Evolutionary conservation across 2,113 vertebrate species (phyloP).

Genomic region (Hyaena hyaena): DNA sequence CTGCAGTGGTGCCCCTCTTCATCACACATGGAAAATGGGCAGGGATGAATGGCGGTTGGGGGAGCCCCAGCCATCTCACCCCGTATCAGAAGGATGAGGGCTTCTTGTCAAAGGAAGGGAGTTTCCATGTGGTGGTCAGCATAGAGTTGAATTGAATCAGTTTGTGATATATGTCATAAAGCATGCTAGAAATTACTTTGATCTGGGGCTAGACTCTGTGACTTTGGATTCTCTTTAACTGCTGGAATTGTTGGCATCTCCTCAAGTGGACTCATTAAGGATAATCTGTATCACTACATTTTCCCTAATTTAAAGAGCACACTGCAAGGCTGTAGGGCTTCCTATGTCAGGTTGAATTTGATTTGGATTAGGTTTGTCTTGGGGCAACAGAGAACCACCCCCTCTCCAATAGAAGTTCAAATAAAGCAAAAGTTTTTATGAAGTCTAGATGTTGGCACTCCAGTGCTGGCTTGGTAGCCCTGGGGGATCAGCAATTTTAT

Average conservation of each 20-base stretch:
- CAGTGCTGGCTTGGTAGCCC: neutral
- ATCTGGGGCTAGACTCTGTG: neutral
- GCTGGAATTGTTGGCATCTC: neutral
- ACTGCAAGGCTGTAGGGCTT: neutral
- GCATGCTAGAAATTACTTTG: neutral
- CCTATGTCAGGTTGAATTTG: neutral
- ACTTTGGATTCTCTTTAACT: neutral
- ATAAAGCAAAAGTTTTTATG: neutral
- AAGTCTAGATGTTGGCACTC: too few relatives aligned
- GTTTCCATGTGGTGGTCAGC: neutral
- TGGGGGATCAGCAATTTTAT: rapidly evolving
- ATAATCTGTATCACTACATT: neutral
- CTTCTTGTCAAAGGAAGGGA: neutral
- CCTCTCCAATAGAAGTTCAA: neutral
- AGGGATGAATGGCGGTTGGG: neutral
- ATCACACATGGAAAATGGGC: neutral
- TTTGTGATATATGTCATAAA: too few relatives aligned
- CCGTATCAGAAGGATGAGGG: neutral
- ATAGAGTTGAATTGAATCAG: neutral
- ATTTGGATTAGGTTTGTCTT: neutral
- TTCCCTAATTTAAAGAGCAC: neutral
- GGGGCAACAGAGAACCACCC: neutral
- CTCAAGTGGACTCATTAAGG: neutral
- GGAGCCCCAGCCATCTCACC: neutral
- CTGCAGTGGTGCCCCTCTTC: too few relatives aligned